Base-by-base conservation (phyloP, 2,888 invertebrate genomes). In the Myopa testacea region DNA sequence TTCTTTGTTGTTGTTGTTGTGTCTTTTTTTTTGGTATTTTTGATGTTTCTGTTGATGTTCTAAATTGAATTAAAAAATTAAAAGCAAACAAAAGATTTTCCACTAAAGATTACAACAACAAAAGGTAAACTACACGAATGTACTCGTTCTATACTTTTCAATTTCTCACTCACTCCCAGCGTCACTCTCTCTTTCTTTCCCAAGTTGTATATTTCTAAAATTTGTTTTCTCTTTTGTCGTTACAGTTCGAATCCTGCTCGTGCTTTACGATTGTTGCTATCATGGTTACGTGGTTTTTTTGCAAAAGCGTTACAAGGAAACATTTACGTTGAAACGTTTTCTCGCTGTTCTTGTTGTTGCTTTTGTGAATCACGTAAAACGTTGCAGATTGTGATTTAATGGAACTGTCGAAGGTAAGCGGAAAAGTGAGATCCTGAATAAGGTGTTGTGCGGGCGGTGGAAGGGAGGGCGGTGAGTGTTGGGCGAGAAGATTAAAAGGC, bases 311-410 rank as follows among this genome's bases (percentile, higher is more conserved):
- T 58, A 68, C 55, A 75, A 75, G 68, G 26, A 68, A 40, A 55
- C 67, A 55, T 67, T 75, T 68, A 67, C 45, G 60, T 69, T 45
- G 70, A 68, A 63, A 38, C 77, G 63, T 55, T 52, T 75, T 60
- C 4, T 70, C 38, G 34, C 62, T 76, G 65, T 8, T 72, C n/a
- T 68, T 75, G 45, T 60, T 75, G 68, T 38, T 38, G 68, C 26
- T 37, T 26, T 67, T 26, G 45, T 45, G 40, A 55, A 63, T 38
- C 70, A 70, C 63, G 62, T 76, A 50, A 19, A 63, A 70, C 77
- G 78, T 82, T 85, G 65, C 82, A 82, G 83, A 84, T 85, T 85
- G 83, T 85, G 85, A 85, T 85, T 85, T 84, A 85, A 85, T 85
- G 83, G 84, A 82, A 65, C 76, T 79, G 76, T 40, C 55, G 58